phyloP scores from a whole-genome alignment of 2,113 vertebrate genomes.

The Oplegnathus fasciatus region DNA sequence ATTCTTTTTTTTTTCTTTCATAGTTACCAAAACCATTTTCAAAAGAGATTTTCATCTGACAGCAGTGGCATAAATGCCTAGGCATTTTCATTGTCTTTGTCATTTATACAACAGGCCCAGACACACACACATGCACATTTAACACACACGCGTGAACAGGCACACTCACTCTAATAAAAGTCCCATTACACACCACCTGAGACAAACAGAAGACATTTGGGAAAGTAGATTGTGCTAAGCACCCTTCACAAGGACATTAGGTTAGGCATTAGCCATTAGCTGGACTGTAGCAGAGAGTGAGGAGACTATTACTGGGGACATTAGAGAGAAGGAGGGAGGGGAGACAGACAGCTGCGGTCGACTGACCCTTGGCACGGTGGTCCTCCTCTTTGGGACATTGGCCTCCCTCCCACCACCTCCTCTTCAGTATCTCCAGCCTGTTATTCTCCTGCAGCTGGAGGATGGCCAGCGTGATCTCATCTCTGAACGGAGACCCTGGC shows the following conservation, averaged over 20 bases:
- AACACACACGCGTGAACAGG: conserved; percentile 33
- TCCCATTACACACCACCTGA: conserved; percentile 65
- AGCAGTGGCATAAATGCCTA: conserved; percentile 17
- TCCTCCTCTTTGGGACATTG: conserved; percentile 95
- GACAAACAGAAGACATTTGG: conserved; percentile 70
- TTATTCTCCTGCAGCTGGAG: conserved; percentile 96
- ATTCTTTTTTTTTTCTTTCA: background rate
- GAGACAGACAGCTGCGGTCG: conserved; percentile 58
- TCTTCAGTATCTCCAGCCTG: conserved; percentile 93
- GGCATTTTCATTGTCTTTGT: conserved; percentile 29
- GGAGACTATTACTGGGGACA: conserved; percentile 65
- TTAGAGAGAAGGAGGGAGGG: conserved; percentile 57
- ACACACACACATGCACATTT: conserved; percentile 11
- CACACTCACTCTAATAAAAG: conserved; percentile 51
- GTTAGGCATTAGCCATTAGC: conserved; percentile 70
- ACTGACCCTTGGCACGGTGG: conserved; percentile 92
- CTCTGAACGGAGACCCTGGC: conserved; percentile 91
- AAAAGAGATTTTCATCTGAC: conserved; percentile 31
- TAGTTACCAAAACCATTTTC: conserved; percentile 30
- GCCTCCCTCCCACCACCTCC: conserved; percentile 96
- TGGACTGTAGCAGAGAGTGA: conserved; percentile 59
- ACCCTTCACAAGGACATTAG: conserved; percentile 74
- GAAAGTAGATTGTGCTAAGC: conserved; percentile 62
- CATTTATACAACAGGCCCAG: conserved; percentile 1
- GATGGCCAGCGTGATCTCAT: conserved; percentile 93